Conservation (phyloP, 2,797 vertebrate species). For the Tokudaia muenninki region DNA sequence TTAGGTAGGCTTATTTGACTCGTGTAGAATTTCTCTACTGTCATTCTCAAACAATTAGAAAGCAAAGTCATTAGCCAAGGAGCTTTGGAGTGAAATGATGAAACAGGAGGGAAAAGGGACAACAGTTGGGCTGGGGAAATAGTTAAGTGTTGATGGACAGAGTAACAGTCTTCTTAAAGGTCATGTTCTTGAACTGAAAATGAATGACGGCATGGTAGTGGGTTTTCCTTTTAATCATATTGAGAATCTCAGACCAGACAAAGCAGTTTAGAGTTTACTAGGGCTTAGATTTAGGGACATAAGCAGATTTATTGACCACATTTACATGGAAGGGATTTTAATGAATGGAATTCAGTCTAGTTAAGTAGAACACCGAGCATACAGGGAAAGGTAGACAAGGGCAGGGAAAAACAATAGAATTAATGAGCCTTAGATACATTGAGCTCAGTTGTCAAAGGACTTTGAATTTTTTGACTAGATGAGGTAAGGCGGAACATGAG, state of each 20-base stretch:
- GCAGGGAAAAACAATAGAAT: not conserved
- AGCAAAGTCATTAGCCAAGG: not conserved
- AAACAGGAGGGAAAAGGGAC: not conserved
- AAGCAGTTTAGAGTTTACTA: not conserved
- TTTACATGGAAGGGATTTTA: not conserved
- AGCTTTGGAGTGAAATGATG: not conserved
- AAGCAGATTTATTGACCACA: not conserved
- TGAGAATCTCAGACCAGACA: not conserved
- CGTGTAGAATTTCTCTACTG: not conserved
- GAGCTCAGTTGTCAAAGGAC: not conserved
- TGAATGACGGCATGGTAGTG: not conserved
- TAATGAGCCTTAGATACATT: not conserved
- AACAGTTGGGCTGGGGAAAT: not conserved
- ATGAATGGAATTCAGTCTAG: not conserved
- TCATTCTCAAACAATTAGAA: not conserved
- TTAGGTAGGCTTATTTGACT: not conserved
- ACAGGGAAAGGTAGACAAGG: not conserved
- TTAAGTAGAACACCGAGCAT: not conserved
- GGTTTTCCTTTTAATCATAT: not conserved
- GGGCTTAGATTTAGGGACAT: not conserved
- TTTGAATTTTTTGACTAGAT: constrained; percentile 1
- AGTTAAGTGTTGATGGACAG: not conserved
- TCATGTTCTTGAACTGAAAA: constrained; percentile 4
- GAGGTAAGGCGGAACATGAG: not conserved
- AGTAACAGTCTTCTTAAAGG: not conserved